Conservation (phyloP, 2,888 invertebrate genomes). For the Sphaeridia pumilis region DNA sequence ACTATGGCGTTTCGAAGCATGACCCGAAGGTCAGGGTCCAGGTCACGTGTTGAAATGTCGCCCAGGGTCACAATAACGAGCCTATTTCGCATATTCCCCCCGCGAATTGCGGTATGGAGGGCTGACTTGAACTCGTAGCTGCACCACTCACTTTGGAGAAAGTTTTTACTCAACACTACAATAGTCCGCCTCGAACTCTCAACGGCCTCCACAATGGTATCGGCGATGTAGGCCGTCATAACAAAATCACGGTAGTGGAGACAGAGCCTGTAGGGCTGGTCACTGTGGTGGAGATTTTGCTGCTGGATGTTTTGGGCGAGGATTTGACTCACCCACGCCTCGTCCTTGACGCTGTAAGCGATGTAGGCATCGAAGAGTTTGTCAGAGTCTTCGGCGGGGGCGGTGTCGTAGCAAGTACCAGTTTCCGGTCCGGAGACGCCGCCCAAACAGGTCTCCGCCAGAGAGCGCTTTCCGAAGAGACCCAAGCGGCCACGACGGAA, state of each 20-base stretch:
- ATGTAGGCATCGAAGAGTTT: slow-evolving; percentile 90
- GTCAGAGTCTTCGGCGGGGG: slow-evolving; percentile 33
- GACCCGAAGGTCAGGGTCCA: slow-evolving; percentile 79
- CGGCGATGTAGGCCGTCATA: slow-evolving; percentile 77
- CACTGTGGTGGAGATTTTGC: slow-evolving; percentile 47
- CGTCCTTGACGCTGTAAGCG: slow-evolving; percentile 86
- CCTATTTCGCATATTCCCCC: slow-evolving; percentile 51
- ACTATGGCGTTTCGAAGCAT: slow-evolving; percentile 80
- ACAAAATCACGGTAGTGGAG: slow-evolving; percentile 84
- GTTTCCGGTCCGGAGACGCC: background rate
- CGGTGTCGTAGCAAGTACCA: background rate
- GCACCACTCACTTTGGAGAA: slow-evolving; percentile 89
- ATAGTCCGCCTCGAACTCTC: slow-evolving; percentile 81
- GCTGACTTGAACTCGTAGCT: slow-evolving; percentile 90
- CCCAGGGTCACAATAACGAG: slow-evolving; percentile 83
- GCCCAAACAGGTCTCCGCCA: background rate
- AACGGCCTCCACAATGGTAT: slow-evolving; percentile 83
- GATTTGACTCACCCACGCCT: slow-evolving; percentile 78
- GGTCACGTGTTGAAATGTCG: slow-evolving; percentile 73
- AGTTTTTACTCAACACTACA: slow-evolving; percentile 80
- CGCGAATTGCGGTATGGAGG: slow-evolving; percentile 49
- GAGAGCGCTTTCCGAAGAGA: background rate
- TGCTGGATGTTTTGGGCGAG: slow-evolving; percentile 59
- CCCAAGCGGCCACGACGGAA: too few relatives aligned
- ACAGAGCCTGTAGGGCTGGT: slow-evolving; percentile 60